Evolutionary conservation across 1,140 invertebrate species (phyloP).

Genomic region (Drosophila tropicalis): DNA sequence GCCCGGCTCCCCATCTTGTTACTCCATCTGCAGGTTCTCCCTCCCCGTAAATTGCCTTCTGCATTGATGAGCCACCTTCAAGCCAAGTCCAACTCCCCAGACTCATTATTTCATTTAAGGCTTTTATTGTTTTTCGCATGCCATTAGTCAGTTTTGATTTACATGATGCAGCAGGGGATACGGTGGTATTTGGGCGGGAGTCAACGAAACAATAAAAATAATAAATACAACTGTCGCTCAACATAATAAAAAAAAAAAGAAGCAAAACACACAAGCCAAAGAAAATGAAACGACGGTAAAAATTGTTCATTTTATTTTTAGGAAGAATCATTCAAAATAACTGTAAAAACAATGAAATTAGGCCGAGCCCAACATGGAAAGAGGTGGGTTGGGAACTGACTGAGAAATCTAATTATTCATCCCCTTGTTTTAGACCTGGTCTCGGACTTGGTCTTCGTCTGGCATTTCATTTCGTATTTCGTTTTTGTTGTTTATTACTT

Average conservation of each 20-base stretch:
- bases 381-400: slow-evolving; percentile 23
- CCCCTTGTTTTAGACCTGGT: slow-evolving; percentile 54
- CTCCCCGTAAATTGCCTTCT: background rate
- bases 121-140: slow-evolving; percentile 81
- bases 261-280: slow-evolving; percentile 27
- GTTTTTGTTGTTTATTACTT: slow-evolving; percentile 30
- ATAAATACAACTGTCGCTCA: slow-evolving; percentile 80
- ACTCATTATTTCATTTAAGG: slow-evolving; percentile 78
- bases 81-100: slow-evolving; percentile 41
- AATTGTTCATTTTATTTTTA: slow-evolving; percentile 56
- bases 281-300: slow-evolving; percentile 27
- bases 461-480: slow-evolving; percentile 26
- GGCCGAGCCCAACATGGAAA: slow-evolving; percentile 46
- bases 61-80: background rate
- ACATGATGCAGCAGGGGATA: slow-evolving; percentile 35
- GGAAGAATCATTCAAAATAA: slow-evolving; percentile 74
- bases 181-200: background rate
- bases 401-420: slow-evolving; percentile 83
- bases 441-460: slow-evolving; percentile 38
- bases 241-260: slow-evolving; percentile 69
- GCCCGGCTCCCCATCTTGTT: background rate
- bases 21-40: background rate
- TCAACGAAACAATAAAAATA: slow-evolving; percentile 69
- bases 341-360: slow-evolving; percentile 82
- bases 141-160: slow-evolving; percentile 80